Percentiles rank a stretch among this genome's conserved stretches.
Evolutionary conservation across 2,888 invertebrate species (phyloP).

Genomic region (Drosophila affinis): DNA sequence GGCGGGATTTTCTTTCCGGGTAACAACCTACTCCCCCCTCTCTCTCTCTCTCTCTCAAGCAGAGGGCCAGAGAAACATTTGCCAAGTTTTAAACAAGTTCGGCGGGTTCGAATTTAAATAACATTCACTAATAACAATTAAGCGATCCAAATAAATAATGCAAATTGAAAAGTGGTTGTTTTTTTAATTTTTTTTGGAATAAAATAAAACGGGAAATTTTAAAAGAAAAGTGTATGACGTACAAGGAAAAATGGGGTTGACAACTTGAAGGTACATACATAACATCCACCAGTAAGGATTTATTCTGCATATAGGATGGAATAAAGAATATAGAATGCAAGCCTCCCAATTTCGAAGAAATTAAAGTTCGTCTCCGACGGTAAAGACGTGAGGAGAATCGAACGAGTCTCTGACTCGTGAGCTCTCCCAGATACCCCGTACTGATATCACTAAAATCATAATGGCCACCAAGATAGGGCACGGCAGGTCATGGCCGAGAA

Average conservation of each 20-base stretch:
- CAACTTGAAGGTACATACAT: neutral
- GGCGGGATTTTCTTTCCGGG: slow-evolving; percentile 61
- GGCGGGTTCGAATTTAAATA: slow-evolving; percentile 44
- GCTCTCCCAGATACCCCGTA: slow-evolving; percentile 88
- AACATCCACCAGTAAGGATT: neutral
- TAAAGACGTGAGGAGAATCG: too few relatives aligned
- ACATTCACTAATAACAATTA: slow-evolving; percentile 26
- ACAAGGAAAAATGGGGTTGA: neutral
- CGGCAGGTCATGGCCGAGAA: slow-evolving; percentile 98
- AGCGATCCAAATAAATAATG: slow-evolving; percentile 30
- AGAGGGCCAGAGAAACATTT: slow-evolving; percentile 40
- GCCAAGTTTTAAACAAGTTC: slow-evolving; percentile 50
- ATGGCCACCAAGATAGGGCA: slow-evolving; percentile 98
- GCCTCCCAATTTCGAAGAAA: neutral
- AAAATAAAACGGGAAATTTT: too few relatives aligned
- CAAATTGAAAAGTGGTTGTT: slow-evolving; percentile 14
- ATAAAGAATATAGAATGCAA: too few relatives aligned
- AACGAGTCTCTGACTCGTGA: slow-evolving; percentile 99
- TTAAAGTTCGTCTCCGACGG: slow-evolving; percentile 98
- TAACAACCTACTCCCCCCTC: slow-evolving; percentile 15
- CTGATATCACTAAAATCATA: slow-evolving; percentile 94
- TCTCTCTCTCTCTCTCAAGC: slow-evolving; percentile 3
- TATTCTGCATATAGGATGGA: too few relatives aligned
- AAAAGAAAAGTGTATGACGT: too few relatives aligned
- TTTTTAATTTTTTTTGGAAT: neutral